These are phyloP conservation scores for Rhinoptilus africanus DNA, from an alignment of 2,113 vertebrate genomes.

Conservation along the genomic window DNA sequence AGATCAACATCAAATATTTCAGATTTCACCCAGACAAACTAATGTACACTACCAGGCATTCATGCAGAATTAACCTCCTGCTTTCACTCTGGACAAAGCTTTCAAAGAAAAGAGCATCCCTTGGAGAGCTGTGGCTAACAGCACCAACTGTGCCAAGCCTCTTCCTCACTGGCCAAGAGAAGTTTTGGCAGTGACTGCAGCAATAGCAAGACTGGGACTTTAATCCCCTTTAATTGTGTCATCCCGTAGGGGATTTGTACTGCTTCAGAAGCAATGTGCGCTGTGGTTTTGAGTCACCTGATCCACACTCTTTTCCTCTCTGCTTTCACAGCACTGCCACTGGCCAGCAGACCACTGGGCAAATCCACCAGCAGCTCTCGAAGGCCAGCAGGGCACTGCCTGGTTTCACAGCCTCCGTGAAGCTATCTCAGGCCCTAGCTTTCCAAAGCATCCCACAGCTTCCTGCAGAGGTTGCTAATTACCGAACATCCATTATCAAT, in stretches of 20 bases:
- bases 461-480: neutral
- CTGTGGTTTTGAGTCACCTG: constrained; percentile 60
- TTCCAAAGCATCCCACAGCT: constrained; percentile 5
- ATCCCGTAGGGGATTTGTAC: constrained; percentile 49
- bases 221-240: constrained; percentile 59
- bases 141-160: neutral
- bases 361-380: constrained; percentile 41
- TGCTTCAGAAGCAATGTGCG: constrained; percentile 60
- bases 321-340: constrained; percentile 60
- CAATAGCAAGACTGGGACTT: constrained; percentile 5
- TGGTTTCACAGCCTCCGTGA: constrained; percentile 1
- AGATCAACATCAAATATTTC: constrained; percentile 31
- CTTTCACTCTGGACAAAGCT: constrained; percentile 1
- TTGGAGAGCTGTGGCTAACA: constrained; percentile 31
- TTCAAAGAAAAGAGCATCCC: constrained; percentile 42
- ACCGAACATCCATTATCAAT: neutral
- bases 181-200: constrained; percentile 38
- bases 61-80: constrained; percentile 25
- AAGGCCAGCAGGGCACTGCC: constrained; percentile 27
- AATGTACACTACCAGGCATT: constrained; percentile 6
- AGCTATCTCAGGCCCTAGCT: neutral
- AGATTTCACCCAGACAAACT: constrained; percentile 10
- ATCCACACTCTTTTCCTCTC: constrained; percentile 47
- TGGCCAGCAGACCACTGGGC: constrained; percentile 24
- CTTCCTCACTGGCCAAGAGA: neutral